Base-by-base conservation (phyloP, 1,140 invertebrate genomes). In the Sitodiplosis mosellana region DNA sequence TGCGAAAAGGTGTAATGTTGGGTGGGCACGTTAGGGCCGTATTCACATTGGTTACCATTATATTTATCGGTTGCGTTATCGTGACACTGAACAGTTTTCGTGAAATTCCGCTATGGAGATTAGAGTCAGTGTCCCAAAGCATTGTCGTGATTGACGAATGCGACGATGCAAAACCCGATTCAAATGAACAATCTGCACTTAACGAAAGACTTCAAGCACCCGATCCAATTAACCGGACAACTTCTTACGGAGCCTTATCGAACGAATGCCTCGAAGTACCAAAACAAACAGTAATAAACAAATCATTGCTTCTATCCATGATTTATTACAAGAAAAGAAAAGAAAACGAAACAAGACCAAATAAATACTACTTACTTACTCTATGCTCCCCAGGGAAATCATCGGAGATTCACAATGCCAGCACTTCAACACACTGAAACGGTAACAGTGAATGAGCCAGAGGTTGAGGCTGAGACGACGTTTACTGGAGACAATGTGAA, bases 1-100 rank as follows among this genome's bases (percentile, higher is more conserved):
- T 27, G 10, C 27, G 27, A 27, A 27, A 27, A 81, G 80, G 83
- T 2, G 61, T 72, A 20, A 63, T 82, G 49, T 72, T 93, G 4
- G 87, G 86, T 46, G 88, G 87, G 12, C 91, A 96, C 59, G 81
- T 94, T 0, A 72, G 84, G 49, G 84, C 87, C 0, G 90, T 95
- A 2, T 94, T 94, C 56, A 83, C 83, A 2, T 67, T 93, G 1
- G 87, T 91, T 22, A 83, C 87, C 0, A 69, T 91, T 40, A 84
- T 93, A 49, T 93, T 91, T 60, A 65, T 91, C 3, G 66, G 76
- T 2, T 91, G 87, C 56, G 82, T 92, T 0, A 57, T 73, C 8
- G 77, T 75, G 6, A 92, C 89, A 0, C 63, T 93, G 2, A 86
- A 80, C 8, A 89, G 87, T 56, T 92, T 92, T 60, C 78, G 76